Evolutionary conservation across 2,113 vertebrate genomes (phyloP).

Genomic region (Mustela lutreola): DNA sequence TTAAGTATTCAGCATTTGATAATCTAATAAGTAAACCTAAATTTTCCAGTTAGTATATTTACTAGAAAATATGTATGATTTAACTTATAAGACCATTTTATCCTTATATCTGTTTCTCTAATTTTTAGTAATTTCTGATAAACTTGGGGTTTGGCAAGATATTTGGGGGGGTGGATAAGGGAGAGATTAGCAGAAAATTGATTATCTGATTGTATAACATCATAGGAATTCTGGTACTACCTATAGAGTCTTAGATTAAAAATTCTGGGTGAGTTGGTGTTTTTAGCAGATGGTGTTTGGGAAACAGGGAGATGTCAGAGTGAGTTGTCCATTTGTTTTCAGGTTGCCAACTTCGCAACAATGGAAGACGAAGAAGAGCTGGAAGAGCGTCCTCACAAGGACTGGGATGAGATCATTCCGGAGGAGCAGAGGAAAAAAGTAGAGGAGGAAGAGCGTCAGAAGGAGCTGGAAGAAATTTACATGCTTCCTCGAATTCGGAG

Average conservation of each 20-base stretch:
- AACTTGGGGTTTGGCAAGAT: background rate
- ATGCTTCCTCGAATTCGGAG: constrained; percentile 98
- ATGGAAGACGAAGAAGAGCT: constrained; percentile 96
- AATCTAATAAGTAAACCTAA: background rate
- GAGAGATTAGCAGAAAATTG: background rate
- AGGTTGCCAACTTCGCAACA: constrained; percentile 98
- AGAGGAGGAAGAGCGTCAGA: constrained; percentile 97
- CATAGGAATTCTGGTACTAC: background rate
- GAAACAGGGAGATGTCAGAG: background rate
- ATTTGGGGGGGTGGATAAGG: background rate
- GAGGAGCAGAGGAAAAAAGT: constrained; percentile 95
- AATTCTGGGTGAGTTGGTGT: background rate
- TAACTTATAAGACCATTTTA: background rate
- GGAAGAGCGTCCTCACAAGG: constrained; percentile 89
- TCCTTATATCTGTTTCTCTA: constrained; percentile 20
- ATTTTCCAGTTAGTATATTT: background rate
- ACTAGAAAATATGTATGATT: background rate
- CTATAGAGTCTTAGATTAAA: background rate
- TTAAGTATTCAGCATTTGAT: background rate
- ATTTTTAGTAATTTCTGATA: constrained; percentile 22
- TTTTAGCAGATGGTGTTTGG: background rate
- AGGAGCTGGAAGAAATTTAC: constrained; percentile 98
- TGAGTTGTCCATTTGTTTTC: constrained; percentile 63
- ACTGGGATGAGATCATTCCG: constrained; percentile 98
- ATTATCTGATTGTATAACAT: background rate